Base-by-base conservation (phyloP, 1,140 invertebrate species). In the Zaprionus vittiger region DNA sequence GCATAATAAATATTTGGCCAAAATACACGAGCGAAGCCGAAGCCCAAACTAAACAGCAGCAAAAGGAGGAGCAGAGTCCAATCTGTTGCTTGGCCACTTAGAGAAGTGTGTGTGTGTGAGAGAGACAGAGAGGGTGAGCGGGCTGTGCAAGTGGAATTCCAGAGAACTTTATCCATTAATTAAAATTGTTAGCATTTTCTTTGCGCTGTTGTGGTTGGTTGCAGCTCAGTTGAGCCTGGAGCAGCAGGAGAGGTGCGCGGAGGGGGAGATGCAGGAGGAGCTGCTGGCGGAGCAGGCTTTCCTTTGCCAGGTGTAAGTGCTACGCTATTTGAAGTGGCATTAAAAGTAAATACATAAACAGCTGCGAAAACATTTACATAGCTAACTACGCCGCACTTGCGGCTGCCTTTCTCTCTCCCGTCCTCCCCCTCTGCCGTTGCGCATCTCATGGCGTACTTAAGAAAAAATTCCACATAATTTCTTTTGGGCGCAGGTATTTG, bases 161-260 rank as follows among this genome's bases (percentile, higher is more conserved):
- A 59, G 60, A 80, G 67, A 90, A 90, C 85, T 90, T 90, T 90
- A 90, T 90, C 85, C 85, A 90, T 90, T 90, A 90, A 90, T 90
- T 90, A 90, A 90, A 90, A 90, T 85, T 90, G 62, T 74, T 71
- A 80, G 67, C 81, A 85, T 78, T 85, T 70, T 72, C 72, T 57
- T 34, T 28, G 79, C 75, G 56, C 68, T 73, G 69, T 70, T 73
- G 69, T 70, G 85, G 85, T 85, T 89, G 85, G 85, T 54, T 81
- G 77, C 66, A 68, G 69, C 74, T 59, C 31, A 34, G 31, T 34
- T 63, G 73, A 67, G 73, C 59, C 60, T 79, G 44, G 49, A 64
- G 76, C 68, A 74, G 57, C 75, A 73, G 67, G 26, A 15, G 6
- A 47, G 34, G n/a, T n/a, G 49, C 1, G 2, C 0, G 14, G 4